These are phyloP conservation scores for Psilopogon haemacephalus DNA, from an alignment of 2,113 vertebrate genomes.

Conservation along the genomic window DNA sequence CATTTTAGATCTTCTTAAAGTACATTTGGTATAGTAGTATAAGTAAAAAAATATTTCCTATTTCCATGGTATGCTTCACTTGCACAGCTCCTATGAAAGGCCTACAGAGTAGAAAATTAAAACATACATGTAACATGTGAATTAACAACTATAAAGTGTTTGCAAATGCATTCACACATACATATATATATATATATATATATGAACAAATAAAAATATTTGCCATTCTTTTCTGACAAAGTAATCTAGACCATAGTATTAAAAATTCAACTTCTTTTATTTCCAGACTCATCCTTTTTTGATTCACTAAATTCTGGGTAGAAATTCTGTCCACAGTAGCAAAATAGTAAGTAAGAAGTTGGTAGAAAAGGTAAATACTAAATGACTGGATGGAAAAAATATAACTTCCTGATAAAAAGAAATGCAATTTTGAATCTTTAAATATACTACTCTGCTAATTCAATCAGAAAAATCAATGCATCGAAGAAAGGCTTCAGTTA, in stretches of 20 bases:
- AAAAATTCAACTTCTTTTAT: background rate
- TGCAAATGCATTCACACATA: background rate
- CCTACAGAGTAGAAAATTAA: background rate
- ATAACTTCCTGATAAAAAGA: background rate
- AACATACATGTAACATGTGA: background rate
- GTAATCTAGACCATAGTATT: background rate
- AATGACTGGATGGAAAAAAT: background rate
- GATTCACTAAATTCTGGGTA: background rate
- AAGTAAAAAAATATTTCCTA: background rate
- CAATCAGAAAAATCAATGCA: background rate
- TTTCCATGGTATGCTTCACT: background rate
- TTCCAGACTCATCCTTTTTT: background rate
- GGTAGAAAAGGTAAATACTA: background rate
- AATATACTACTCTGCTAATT: background rate
- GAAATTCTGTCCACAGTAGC: background rate
- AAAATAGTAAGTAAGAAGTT: background rate
- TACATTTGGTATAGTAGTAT: too few species aligned
- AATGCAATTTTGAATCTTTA: background rate
- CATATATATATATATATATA: background rate
- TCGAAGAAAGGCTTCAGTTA: background rate
- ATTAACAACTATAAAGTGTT: background rate
- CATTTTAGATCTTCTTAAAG: too few species aligned
- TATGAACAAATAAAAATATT: background rate
- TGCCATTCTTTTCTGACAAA: background rate
- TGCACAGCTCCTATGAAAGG: background rate